These are phyloP conservation scores for Otis tarda DNA, from an alignment of 2,113 vertebrate genomes.

Conservation along the genomic window DNA sequence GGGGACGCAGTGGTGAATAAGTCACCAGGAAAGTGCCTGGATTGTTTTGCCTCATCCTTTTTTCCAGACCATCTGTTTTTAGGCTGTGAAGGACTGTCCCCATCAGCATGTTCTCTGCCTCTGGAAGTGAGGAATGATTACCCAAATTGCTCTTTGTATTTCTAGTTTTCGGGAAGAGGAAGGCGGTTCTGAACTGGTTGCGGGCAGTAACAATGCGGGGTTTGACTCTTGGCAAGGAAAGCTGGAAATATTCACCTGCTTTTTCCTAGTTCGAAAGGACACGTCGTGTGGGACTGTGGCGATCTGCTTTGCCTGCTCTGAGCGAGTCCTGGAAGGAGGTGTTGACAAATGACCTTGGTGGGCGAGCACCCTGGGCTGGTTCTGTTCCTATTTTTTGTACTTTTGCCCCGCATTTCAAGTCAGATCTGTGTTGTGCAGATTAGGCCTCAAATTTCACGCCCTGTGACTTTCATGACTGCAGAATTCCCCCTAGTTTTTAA, in stretches of 20 bases:
- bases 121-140: conserved; percentile 10
- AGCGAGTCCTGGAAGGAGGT: background rate
- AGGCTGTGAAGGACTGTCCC: background rate
- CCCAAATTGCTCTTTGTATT: background rate
- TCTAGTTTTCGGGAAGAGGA: background rate
- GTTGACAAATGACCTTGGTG: background rate
- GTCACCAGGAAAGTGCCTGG: background rate
- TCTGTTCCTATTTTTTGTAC: background rate
- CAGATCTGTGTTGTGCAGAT: background rate
- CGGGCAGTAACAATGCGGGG: background rate
- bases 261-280: background rate
- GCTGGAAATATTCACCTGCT: background rate
- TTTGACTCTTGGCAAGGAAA: background rate
- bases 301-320: background rate
- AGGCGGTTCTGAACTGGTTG: background rate
- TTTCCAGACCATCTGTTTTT: background rate
- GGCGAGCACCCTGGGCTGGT: fast-evolving
- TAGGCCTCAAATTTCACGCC: background rate
- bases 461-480: background rate
- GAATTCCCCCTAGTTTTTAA: background rate
- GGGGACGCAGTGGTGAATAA: background rate
- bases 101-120: background rate
- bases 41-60: background rate
- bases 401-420: background rate
- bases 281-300: background rate